A percentile compares a stretch with the other conserved stretches of the same genome.
These are phyloP conservation scores for Apis florea DNA, from an alignment of 1,140 invertebrate genomes.

Conservation along the genomic window DNA sequence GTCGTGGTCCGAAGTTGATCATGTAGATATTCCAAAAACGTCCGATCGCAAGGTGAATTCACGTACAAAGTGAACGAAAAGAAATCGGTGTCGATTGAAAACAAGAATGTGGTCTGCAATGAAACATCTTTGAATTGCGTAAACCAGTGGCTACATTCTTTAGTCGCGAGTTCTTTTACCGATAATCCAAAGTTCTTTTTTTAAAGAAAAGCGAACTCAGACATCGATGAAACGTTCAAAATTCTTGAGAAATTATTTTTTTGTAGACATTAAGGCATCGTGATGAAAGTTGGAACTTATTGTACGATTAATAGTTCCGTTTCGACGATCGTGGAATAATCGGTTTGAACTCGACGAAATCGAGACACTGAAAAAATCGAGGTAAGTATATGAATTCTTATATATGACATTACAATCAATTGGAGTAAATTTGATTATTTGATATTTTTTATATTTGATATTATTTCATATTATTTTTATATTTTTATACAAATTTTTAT, in stretches of 20 bases:
- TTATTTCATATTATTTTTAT: not conserved
- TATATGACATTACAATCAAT: not conserved
- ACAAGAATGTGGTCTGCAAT: constrained; percentile 14
- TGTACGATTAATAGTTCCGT: not conserved
- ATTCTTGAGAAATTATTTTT: not conserved
- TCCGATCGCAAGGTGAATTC: constrained; percentile 54
- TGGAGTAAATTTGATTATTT: not conserved
- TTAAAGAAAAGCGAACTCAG: not conserved
- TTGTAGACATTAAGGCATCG: constrained; percentile 5
- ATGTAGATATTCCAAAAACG: constrained; percentile 60
- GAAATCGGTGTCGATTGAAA: not conserved
- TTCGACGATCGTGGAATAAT: constrained; percentile 14
- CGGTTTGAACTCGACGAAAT: not conserved
- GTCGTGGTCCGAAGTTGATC: constrained; percentile 65
- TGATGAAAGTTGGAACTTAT: not conserved
- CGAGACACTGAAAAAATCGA: not conserved
- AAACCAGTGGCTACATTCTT: constrained; percentile 13
- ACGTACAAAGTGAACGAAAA: constrained; percentile 30
- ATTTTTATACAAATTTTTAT: not conserved
- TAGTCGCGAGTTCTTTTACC: not conserved
- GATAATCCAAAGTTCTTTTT: not conserved
- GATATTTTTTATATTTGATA: no score
- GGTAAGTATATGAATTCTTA: not conserved
- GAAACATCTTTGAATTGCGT: constrained; percentile 24
- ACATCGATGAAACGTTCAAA: constrained; percentile 40